Percentiles rank a stretch among this genome's conserved stretches.
Evolutionary conservation across 1,140 invertebrate genomes (phyloP).

Genomic region (Drosophila lowei): DNA sequence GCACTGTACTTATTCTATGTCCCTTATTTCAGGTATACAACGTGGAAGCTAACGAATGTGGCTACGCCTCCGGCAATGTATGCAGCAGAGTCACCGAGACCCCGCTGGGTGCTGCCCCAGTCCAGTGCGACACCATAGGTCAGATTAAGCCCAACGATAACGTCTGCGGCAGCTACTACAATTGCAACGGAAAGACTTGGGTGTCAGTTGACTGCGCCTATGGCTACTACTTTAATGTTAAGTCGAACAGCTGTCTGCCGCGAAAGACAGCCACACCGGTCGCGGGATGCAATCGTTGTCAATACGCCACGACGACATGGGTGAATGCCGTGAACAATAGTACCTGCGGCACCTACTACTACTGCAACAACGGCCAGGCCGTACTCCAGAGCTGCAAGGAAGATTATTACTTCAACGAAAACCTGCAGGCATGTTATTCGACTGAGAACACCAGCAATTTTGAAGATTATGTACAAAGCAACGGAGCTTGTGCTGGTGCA

Average conservation of each 20-base stretch:
- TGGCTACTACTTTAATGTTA: constrained; percentile 35
- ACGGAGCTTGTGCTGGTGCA: constrained; percentile 47
- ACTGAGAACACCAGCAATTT: accelerated
- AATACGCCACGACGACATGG: constrained; percentile 2
- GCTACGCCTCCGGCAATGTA: not conserved
- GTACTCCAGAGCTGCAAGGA: not conserved
- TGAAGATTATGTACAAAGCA: not conserved
- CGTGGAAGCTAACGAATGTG: not conserved
- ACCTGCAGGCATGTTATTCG: constrained; percentile 16
- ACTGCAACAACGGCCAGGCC: constrained; percentile 26
- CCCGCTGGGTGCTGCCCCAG: not conserved
- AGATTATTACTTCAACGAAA: constrained; percentile 31
- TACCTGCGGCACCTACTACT: constrained; percentile 39
- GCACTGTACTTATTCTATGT: not conserved
- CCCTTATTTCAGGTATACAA: constrained; percentile 28
- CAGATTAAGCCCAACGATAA: accelerated
- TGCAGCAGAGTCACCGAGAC: constrained; percentile 35
- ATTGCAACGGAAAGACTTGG: constrained; percentile 18
- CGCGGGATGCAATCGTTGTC: constrained; percentile 52
- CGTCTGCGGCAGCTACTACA: constrained; percentile 34
- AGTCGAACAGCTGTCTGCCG: accelerated
- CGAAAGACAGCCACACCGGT: constrained; percentile 16
- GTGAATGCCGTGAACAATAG: constrained; percentile 41
- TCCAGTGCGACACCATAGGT: not conserved
- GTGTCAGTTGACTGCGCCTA: constrained; percentile 5